A percentile compares a stretch with the other conserved stretches of the same genome.
phyloP scores from a whole-genome alignment of 2,113 vertebrate genomes.

The Paralichthys olivaceus region DNA sequence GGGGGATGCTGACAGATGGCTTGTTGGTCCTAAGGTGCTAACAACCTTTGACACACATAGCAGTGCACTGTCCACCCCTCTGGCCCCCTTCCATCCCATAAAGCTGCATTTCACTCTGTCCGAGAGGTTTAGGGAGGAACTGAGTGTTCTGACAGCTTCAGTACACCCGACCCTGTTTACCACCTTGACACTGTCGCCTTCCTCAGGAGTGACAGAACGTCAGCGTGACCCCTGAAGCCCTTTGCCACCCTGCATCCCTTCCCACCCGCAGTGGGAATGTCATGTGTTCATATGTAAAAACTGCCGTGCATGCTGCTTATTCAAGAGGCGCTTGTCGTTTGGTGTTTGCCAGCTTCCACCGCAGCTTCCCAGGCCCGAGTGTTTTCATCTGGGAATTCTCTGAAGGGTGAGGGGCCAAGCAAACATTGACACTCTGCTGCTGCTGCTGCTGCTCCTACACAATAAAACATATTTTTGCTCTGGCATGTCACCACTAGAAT shows the following conservation, averaged over 20 bases:
- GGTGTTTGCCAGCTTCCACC: constrained; percentile 55
- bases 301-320: constrained; percentile 38
- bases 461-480: constrained; percentile 53
- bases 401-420: constrained; percentile 64
- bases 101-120: constrained; percentile 66
- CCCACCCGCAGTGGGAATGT: constrained; percentile 51
- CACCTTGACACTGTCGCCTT: constrained; percentile 45
- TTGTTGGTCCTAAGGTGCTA: constrained; percentile 81
- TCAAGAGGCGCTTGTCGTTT: constrained; percentile 51
- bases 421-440: constrained; percentile 63
- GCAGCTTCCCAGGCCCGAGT: constrained; percentile 41
- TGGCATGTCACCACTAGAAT: constrained; percentile 23
- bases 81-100: constrained; percentile 51
- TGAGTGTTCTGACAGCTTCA: constrained; percentile 45
- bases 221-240: constrained; percentile 21
- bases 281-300: constrained; percentile 58
- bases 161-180: constrained; percentile 44
- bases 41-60: constrained; percentile 83
- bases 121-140: constrained; percentile 48
- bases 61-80: constrained; percentile 63
- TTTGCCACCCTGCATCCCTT: constrained; percentile 13
- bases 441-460: constrained; percentile 22
- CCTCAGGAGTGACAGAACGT: constrained; percentile 9
- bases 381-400: constrained; percentile 74
- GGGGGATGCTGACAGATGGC: constrained; percentile 81